A percentile compares a stretch with the other conserved stretches of the same genome.
These are phyloP conservation scores for Ursus arctos DNA, from an alignment of 2,113 vertebrate genomes.

Conservation along the genomic window DNA sequence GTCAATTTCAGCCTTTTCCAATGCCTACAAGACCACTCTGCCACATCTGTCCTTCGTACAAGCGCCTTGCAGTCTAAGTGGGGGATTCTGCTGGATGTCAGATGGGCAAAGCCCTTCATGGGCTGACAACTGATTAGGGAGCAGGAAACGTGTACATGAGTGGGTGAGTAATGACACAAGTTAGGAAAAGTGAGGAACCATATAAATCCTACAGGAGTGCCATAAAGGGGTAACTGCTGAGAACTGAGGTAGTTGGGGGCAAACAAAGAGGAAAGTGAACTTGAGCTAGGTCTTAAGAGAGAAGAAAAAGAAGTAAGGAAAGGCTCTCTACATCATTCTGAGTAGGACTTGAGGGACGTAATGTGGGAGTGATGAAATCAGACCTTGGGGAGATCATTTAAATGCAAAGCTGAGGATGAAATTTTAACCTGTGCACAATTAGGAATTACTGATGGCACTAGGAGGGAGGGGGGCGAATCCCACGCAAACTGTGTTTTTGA, in stretches of 20 bases:
- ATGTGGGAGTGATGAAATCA: neutral
- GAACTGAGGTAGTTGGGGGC: neutral
- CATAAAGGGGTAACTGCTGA: neutral
- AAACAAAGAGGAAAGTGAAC: neutral
- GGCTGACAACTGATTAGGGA: neutral
- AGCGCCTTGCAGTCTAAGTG: neutral
- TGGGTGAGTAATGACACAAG: neutral
- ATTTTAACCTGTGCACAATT: neutral
- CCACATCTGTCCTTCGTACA: neutral
- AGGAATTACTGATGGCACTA: neutral
- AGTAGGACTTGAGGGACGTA: neutral
- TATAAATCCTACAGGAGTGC: neutral
- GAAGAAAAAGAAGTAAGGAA: neutral
- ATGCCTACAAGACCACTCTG: neutral
- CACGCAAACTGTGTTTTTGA: neutral
- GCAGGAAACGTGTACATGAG: neutral
- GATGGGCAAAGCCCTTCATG: neutral
- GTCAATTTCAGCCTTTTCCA: neutral
- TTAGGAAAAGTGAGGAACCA: constrained; percentile 29
- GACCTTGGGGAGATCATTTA: neutral
- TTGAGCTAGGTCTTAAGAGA: constrained; percentile 3
- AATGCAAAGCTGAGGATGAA: neutral
- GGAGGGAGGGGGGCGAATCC: neutral
- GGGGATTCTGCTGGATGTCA: neutral
- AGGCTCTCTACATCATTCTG: neutral